These are phyloP conservation scores for Drosophila demipolita DNA, from an alignment of 2,888 invertebrate species.

Conservation along the genomic window DNA sequence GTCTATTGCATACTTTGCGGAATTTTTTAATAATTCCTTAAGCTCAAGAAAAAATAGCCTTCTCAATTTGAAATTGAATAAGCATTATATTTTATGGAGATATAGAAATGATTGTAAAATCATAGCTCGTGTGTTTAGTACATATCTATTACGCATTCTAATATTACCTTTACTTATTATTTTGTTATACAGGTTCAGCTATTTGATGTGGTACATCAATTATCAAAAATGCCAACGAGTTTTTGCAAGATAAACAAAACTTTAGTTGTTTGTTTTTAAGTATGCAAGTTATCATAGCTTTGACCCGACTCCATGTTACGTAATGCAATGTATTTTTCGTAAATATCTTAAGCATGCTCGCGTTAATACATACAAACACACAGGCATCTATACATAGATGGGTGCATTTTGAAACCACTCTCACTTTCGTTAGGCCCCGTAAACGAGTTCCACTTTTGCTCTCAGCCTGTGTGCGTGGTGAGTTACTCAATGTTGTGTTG, in stretches of 20 bases:
- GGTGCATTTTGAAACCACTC: constrained; percentile 53
- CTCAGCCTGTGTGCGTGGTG: constrained; percentile 59
- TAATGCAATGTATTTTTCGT: constrained; percentile 10
- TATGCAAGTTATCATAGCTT: not conserved
- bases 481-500: constrained; percentile 58
- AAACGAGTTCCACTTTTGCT: constrained; percentile 74
- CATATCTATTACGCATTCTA: not conserved
- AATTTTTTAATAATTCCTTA: not conserved
- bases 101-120: not conserved
- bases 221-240: constrained; percentile 1
- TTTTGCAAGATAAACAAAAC: not conserved
- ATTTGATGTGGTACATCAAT: not conserved
- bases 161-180: not conserved
- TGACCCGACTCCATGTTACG: not conserved
- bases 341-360: not conserved
- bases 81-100: not conserved
- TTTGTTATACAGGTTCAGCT: not conserved
- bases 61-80: not conserved
- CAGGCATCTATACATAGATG: constrained; percentile 6
- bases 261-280: not conserved
- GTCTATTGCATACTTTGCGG: constrained; percentile 11
- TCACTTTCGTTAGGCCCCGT: constrained; percentile 66
- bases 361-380: constrained; percentile 5
- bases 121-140: not conserved
- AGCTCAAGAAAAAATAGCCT: not conserved